These are phyloP conservation scores for Puntigrus tetrazona DNA, from an alignment of 2,113 vertebrate genomes.

Conservation along the genomic window DNA sequence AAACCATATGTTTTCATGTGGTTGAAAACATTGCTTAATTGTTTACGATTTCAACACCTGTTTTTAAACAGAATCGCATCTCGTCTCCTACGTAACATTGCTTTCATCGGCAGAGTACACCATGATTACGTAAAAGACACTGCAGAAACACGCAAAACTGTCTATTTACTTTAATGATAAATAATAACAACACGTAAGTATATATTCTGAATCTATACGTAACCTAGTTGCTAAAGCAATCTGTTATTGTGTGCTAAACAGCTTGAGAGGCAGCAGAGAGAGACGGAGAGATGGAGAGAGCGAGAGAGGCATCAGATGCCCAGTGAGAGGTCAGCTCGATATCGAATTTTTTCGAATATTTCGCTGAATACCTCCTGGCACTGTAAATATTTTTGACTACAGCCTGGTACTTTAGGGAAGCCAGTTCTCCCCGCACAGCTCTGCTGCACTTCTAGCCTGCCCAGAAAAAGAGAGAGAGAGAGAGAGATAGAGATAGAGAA, in stretches of 20 bases:
- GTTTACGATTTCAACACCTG: not conserved
- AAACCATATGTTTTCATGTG: not conserved
- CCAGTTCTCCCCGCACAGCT: slow-evolving; percentile 81
- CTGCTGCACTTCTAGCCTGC: slow-evolving; percentile 81
- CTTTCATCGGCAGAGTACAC: not conserved
- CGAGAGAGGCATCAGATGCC: slow-evolving; percentile 71
- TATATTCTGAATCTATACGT: not conserved
- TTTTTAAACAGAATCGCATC: not conserved
- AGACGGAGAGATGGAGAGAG: slow-evolving; percentile 63
- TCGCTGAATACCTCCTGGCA: slow-evolving; percentile 98
- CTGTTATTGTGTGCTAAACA: slow-evolving; percentile 1
- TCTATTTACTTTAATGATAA: not conserved
- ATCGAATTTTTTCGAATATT: slow-evolving; percentile 95
- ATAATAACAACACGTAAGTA: not conserved
- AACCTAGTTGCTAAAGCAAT: not conserved
- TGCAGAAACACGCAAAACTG: not conserved
- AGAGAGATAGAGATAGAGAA: slow-evolving; percentile 48
- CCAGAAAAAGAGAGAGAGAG: slow-evolving; percentile 68
- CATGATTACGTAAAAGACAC: not conserved
- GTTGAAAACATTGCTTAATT: not conserved
- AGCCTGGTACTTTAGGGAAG: slow-evolving; percentile 94
- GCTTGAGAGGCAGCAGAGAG: not conserved
- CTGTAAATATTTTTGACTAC: slow-evolving; percentile 99
- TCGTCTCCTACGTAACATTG: not conserved
- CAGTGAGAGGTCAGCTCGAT: slow-evolving; percentile 90